These are phyloP conservation scores for Bimastos eiseni DNA, from an alignment of 2,888 invertebrate genomes.

Conservation along the genomic window DNA sequence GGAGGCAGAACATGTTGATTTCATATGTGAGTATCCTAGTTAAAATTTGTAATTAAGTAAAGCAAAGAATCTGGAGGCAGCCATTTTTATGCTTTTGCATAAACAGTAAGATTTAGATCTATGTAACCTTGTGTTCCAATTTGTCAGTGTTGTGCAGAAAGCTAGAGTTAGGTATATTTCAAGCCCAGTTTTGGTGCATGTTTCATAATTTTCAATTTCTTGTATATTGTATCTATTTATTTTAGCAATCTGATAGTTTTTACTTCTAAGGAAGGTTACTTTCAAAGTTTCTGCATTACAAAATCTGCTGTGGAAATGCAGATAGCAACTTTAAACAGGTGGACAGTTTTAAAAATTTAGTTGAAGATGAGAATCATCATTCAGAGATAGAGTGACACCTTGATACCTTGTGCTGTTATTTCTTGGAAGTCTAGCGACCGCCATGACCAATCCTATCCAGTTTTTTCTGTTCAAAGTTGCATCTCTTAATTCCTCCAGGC, in stretches of 20 bases:
- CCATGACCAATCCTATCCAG: too few species aligned
- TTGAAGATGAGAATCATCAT: background rate
- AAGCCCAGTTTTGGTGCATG: background rate
- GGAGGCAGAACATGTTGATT: background rate
- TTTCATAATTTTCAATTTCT: slow-evolving; percentile 13
- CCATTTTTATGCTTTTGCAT: slow-evolving; percentile 3
- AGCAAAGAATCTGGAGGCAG: background rate
- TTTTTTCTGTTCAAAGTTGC: too few species aligned
- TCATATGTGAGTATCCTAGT: background rate
- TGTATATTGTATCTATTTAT: background rate
- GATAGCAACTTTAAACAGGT: background rate
- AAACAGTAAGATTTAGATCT: background rate
- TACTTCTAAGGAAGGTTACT: background rate
- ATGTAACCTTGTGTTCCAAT: background rate
- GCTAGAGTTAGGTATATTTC: background rate
- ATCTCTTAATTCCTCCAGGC: too few species aligned
- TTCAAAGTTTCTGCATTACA: background rate
- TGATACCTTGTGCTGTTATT: too few species aligned
- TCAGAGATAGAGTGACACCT: background rate
- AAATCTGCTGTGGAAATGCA: background rate
- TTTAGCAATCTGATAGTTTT: background rate
- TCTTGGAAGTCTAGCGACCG: too few species aligned
- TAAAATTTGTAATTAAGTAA: background rate
- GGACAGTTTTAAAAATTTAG: background rate
- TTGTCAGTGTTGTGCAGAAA: background rate